Evolutionary conservation across 2,888 invertebrate genomes (phyloP), one percentile per base, ranked within the genome.

Genomic region (Hirtodrosophila cameraria): DNA sequence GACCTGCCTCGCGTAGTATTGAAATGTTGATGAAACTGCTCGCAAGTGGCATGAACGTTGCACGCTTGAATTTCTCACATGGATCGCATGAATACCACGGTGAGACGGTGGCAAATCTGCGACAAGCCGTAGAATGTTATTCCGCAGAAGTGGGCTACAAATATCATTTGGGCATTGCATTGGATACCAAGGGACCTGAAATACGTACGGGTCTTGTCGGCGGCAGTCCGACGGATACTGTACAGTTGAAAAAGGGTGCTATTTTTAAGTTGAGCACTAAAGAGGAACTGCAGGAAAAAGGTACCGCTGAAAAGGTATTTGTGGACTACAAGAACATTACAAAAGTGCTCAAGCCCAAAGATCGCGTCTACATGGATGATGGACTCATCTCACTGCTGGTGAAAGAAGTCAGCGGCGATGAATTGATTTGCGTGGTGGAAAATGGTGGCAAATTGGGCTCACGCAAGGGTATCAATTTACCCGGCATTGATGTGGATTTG

Each of bases 121-220:
- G 98, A n/a, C 92, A 93, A 72, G 98, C 98, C 0, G 95, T 94
- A 74, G 94, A 93, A 77, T 95, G 94, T 88, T 94, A 96, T 88
- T 94, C 95, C 67, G 92, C 93, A 16, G 94, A 94, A 75, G 88
- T 94, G 6, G 95, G 95, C 25, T 93, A 94, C 74, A 93, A 92
- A 4, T 94, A 93, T 89, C 95, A 97, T 0, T 92, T 98, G 38
- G 99, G 97, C 27, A 96, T 99, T 88, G 99, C 99, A 25, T 92
- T 99, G 63, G 99, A 99, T 88, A 99, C 99, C 2, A 99, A 99
- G 91, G 99, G 99, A 1, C 99, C 99, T 0, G 99, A 99, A 92
- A 99, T 99, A 89, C 94, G 99, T 87, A 98, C 98, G 54, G 99
- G 99, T 12, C 93, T 99, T 15, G 92, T 98, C 66, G 95, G 95